phyloP scores from a whole-genome alignment of 1,140 invertebrate species.

The Calephelis nemesis region DNA sequence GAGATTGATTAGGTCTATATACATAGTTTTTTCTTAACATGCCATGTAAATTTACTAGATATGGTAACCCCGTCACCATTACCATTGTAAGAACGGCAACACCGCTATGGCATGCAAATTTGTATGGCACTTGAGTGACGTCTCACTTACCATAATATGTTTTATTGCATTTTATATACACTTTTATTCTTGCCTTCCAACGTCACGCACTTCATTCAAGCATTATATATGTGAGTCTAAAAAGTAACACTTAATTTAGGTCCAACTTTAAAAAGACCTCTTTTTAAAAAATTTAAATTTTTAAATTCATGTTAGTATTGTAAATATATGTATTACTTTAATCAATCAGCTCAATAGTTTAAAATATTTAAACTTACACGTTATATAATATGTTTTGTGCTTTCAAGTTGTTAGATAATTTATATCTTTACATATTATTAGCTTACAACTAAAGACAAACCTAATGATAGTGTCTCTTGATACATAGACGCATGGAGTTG shows the following conservation, averaged over 20 bases:
- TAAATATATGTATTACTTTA: too few relatives aligned
- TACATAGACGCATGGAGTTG: slow-evolving; percentile 16
- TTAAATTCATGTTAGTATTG: too few relatives aligned
- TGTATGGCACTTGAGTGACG: not conserved
- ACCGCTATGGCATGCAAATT: slow-evolving; percentile 28
- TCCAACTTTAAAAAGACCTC: not conserved
- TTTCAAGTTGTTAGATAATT: not conserved
- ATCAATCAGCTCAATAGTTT: too few relatives aligned
- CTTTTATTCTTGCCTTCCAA: slow-evolving; percentile 43
- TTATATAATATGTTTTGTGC: not conserved
- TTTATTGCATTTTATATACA: slow-evolving; percentile 53
- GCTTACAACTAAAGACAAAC: slow-evolving; percentile 20
- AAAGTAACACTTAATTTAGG: slow-evolving; percentile 24
- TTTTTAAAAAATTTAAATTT: too few relatives aligned
- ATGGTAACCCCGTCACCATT: slow-evolving; percentile 32
- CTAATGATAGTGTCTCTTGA: slow-evolving; percentile 12
- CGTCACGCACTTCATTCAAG: slow-evolving; percentile 46
- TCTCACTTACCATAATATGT: slow-evolving; percentile 3
- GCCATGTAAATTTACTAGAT: slow-evolving; percentile 14
- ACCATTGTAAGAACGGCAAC: slow-evolving; percentile 21
- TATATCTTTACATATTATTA: not conserved
- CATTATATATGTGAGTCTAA: slow-evolving; percentile 22
- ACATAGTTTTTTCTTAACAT: slow-evolving; percentile 19
- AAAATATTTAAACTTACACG: not conserved
- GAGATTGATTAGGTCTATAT: slow-evolving; percentile 21